These are phyloP conservation scores for Yponomeuta plumbellus DNA, from an alignment of 2,888 invertebrate species.

Conservation along the genomic window DNA sequence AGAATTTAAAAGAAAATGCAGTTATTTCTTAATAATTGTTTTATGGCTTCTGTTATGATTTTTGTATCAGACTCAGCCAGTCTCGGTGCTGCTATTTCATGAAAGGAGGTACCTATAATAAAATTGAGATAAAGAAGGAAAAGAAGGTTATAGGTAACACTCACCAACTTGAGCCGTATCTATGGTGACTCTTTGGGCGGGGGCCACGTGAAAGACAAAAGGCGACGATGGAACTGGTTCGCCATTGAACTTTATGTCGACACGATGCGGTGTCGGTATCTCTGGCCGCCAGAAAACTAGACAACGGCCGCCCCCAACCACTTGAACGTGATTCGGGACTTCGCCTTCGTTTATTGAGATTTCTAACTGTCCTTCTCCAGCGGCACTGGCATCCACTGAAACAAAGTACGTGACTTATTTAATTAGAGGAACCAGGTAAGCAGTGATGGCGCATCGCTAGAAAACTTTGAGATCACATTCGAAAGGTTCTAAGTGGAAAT, in stretches of 20 bases:
- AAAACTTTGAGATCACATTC: too few relatives aligned
- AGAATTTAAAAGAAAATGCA: background rate
- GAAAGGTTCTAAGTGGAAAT: too few relatives aligned
- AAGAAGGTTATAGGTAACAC: slow-evolving; percentile 17
- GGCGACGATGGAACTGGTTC: slow-evolving; percentile 95
- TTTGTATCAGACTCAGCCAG: background rate
- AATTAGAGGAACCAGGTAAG: slow-evolving; percentile 8
- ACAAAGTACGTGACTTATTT: slow-evolving; percentile 28
- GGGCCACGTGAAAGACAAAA: slow-evolving; percentile 84
- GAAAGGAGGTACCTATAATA: background rate
- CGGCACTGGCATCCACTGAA: slow-evolving; percentile 97
- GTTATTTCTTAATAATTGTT: background rate
- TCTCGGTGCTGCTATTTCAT: background rate
- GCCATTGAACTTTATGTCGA: slow-evolving; percentile 97
- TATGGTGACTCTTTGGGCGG: slow-evolving; percentile 65
- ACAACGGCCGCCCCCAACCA: slow-evolving; percentile 96
- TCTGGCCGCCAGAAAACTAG: slow-evolving; percentile 96
- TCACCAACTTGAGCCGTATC: slow-evolving; percentile 67
- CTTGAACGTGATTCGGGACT: slow-evolving; percentile 98
- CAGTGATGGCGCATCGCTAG: background rate
- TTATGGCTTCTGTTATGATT: background rate
- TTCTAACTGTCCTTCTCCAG: slow-evolving; percentile 99
- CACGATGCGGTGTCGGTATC: slow-evolving; percentile 91
- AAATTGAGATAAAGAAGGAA: background rate
- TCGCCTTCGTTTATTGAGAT: slow-evolving; percentile 99